These are phyloP conservation scores for Octodonta nipae DNA, from an alignment of 2,888 invertebrate genomes.

Conservation along the genomic window DNA sequence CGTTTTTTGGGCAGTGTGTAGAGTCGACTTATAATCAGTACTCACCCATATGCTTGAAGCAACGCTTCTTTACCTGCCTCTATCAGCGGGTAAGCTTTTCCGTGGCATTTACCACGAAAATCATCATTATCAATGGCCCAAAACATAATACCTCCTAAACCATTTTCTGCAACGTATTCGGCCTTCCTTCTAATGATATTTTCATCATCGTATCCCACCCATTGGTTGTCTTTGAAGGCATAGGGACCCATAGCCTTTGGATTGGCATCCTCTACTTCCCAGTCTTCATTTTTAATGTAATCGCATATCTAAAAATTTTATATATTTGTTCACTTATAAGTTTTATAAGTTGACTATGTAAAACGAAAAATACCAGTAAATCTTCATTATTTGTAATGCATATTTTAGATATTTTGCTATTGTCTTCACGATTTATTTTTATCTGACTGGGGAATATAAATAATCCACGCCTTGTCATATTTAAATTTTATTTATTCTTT, in stretches of 20 bases:
- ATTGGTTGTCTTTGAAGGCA: constrained; percentile 74
- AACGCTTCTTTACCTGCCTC: constrained; percentile 80
- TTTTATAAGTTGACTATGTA: too few relatives aligned
- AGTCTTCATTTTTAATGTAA: constrained; percentile 58
- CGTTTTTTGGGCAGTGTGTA: too few relatives aligned
- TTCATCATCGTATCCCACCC: constrained; percentile 88
- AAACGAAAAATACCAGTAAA: too few relatives aligned
- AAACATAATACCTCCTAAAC: constrained; percentile 82
- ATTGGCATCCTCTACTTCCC: constrained; percentile 74
- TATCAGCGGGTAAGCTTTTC: constrained; percentile 76
- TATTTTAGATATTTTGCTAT: too few relatives aligned
- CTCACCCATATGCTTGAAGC: constrained; percentile 50
- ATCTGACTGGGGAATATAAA: too few relatives aligned
- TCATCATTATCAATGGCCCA: constrained; percentile 93
- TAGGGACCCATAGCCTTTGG: constrained; percentile 78
- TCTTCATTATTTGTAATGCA: too few relatives aligned
- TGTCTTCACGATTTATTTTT: too few relatives aligned
- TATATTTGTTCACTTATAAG: too few relatives aligned
- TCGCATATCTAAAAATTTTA: constrained; percentile 74
- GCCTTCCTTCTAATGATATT: constrained; percentile 71
- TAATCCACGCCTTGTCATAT: too few relatives aligned
- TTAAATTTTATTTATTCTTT: too few relatives aligned
- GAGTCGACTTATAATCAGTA: too few relatives aligned
- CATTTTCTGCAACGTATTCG: constrained; percentile 69
- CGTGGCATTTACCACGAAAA: constrained; percentile 80